Evolutionary conservation across 2,888 invertebrate genomes (phyloP), one percentile per base, ranked within the genome.

Genomic region (Rhopalosiphum nymphaeae): DNA sequence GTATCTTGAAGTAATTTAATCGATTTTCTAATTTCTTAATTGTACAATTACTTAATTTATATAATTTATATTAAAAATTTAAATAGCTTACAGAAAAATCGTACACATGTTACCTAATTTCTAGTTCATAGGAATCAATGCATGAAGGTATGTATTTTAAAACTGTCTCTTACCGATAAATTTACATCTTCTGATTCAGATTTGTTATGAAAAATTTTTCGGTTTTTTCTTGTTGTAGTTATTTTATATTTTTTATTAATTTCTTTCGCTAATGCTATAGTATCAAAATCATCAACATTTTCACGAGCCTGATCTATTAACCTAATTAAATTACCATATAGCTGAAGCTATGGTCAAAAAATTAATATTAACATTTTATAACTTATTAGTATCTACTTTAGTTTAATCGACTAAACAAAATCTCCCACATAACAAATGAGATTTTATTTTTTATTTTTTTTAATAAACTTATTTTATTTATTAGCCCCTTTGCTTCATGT

Each of bases 81-180:
- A 88, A 88, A 88, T 88, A 53, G 87, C 53, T 88, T 88, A 88
- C 53, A 88, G 87, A 88, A 88, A 53, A 10, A 53, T 88, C 87
- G 36, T 88, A 88, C 53, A 10, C 53, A 36, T 78, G 36, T 78
- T 36, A 36, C 78, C 78, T 36, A 86, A 13, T 44, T 46, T 29
- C 29, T 29, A 86, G 49, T 86, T 86, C 44, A 53, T 88, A 0
- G 36, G 53, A 78, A 78, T 36, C 21, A 78, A 78, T 78, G 78
- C 36, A 36, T 36, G 21, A 78, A 78, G 16, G 78, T 78, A 36
- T 36, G 7, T 78, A 36, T 88, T 53, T 88, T 88, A 88, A 53
- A 88, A 53, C 25, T 49, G 87, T 88, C 1, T 88, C 87, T 3
- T 53, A 36, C 36, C 53, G 53, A 42, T 88, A 88, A 78, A 78